These are phyloP conservation scores for Toxotes lorentzi DNA, from an alignment of 2,797 vertebrate species.

Conservation along the genomic window DNA sequence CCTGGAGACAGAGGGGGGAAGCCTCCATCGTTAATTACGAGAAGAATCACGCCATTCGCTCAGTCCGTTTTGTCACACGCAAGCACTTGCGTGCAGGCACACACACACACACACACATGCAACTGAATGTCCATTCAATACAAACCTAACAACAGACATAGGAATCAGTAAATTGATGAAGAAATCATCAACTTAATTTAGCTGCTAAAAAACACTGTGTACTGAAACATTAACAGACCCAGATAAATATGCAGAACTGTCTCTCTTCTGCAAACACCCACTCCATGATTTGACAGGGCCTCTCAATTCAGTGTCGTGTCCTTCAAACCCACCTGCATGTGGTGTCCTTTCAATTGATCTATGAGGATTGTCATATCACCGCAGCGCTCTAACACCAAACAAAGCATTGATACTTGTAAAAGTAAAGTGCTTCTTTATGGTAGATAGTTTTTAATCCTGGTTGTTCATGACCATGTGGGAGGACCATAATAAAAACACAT, in stretches of 20 bases:
- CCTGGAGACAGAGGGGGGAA: conserved; percentile 57
- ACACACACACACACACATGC: conserved; percentile 12
- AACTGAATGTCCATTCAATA: conserved; percentile 10
- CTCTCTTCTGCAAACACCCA: conserved; percentile 3
- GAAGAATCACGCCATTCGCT: conserved; percentile 41
- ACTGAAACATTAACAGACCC: neutral
- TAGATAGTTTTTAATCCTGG: conserved; percentile 5
- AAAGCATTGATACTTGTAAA: neutral
- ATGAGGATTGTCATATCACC: neutral
- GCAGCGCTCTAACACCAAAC: conserved; percentile 8
- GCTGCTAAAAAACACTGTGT: conserved; percentile 4
- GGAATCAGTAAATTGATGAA: conserved; percentile 35
- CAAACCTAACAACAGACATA: neutral
- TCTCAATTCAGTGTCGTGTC: neutral
- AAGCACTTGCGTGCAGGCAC: neutral
- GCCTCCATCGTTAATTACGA: conserved; percentile 59
- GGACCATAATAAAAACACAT: neutral
- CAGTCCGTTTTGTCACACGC: conserved; percentile 24
- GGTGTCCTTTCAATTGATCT: neutral
- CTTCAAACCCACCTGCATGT: neutral
- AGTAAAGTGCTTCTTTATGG: neutral
- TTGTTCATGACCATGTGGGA: neutral
- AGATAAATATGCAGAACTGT: neutral
- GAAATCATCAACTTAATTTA: conserved; percentile 29
- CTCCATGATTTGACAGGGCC: neutral